Evolutionary conservation across 2,888 invertebrate species (phyloP).

Genomic region (Myopa testacea): DNA sequence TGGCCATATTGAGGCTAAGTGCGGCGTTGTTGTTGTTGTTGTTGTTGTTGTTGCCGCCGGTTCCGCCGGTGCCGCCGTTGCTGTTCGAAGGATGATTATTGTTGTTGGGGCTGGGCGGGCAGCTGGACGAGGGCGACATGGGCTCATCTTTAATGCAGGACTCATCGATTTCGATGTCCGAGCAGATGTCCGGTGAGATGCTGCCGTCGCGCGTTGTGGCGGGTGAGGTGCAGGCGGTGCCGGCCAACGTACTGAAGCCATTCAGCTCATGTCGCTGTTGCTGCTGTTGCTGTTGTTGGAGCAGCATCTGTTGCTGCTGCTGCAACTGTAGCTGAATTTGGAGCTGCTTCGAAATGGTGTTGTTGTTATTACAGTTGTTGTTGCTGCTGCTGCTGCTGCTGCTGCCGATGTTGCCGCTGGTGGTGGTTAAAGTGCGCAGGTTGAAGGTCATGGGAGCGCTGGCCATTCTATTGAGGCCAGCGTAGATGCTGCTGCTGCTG

Average conservation of each 20-base stretch:
- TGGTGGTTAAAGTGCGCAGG: conserved; percentile 49
- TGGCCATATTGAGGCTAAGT: conserved; percentile 62
- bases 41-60: conserved; percentile 43
- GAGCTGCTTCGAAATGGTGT: conserved; percentile 31
- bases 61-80: conserved; percentile 44
- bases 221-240: conserved; percentile 54
- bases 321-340: conserved; percentile 38
- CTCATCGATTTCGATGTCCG: conserved; percentile 68
- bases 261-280: conserved; percentile 59
- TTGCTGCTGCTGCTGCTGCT: conserved; percentile 43
- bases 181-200: conserved; percentile 62
- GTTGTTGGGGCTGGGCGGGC: conserved; percentile 75
- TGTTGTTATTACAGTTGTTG: conserved; percentile 43
- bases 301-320: conserved; percentile 47
- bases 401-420: conserved; percentile 37
- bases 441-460: conserved; percentile 52
- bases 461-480: conserved; percentile 49
- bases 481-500: conserved; percentile 46
- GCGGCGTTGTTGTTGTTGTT: conserved; percentile 48
- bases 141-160: conserved; percentile 81
- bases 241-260: conserved; percentile 51
- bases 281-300: conserved; percentile 50
- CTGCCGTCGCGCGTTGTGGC: conserved; percentile 59
- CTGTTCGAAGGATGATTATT: too few relatives aligned
- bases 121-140: conserved; percentile 79